These are phyloP conservation scores for Phocoena sinus DNA, from an alignment of 2,113 vertebrate species.

Conservation along the genomic window DNA sequence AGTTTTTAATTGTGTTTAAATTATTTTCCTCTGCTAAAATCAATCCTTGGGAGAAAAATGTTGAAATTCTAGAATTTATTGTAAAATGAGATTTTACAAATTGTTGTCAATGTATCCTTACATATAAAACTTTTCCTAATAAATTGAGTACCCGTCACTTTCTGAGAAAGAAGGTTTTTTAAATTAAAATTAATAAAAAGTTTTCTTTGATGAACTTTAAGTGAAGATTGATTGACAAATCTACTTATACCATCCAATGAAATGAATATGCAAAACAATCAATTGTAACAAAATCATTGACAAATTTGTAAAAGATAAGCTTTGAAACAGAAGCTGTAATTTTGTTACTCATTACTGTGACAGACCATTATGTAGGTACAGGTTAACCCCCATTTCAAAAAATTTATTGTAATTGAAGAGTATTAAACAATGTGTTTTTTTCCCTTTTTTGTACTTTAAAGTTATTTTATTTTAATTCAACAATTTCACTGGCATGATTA, in stretches of 20 bases:
- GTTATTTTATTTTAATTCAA: background rate
- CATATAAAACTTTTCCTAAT: background rate
- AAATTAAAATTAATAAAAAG: constrained; percentile 17
- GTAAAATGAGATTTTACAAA: background rate
- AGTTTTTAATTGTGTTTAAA: background rate
- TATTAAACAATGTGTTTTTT: background rate
- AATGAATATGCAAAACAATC: background rate
- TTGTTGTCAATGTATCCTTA: background rate
- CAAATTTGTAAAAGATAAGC: background rate
- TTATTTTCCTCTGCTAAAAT: background rate
- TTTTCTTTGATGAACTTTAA: background rate
- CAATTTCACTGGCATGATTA: background rate
- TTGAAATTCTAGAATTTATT: background rate
- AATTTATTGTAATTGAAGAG: background rate
- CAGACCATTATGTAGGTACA: background rate
- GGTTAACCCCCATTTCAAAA: background rate
- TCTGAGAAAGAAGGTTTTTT: background rate
- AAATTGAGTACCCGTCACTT: background rate
- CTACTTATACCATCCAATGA: background rate
- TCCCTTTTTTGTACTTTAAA: background rate
- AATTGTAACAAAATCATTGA: background rate
- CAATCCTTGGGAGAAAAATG: background rate
- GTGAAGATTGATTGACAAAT: background rate
- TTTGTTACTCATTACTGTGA: background rate
- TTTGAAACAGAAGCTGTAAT: background rate